Evolutionary conservation across 2,797 vertebrate genomes (phyloP).

Genomic region (Falco peregrinus): DNA sequence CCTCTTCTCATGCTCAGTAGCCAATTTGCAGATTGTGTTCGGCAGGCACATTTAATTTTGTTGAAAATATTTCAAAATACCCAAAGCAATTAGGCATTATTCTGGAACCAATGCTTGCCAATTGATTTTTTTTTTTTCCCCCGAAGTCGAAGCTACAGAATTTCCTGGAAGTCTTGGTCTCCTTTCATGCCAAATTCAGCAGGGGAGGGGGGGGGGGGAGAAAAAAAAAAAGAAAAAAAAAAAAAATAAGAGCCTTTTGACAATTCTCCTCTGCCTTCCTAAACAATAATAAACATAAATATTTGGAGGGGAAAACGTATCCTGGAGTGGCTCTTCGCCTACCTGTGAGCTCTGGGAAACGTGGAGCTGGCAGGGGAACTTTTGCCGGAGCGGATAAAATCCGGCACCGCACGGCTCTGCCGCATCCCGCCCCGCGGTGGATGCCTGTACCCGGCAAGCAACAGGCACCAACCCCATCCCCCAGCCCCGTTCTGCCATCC

Average conservation of each 20-base stretch:
- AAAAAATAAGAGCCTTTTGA: neutral
- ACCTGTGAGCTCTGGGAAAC: neutral
- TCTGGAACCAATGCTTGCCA: constrained; percentile 6
- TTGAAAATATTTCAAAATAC: neutral
- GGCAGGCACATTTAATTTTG: neutral
- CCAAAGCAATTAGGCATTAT: constrained; percentile 13
- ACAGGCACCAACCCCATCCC: neutral
- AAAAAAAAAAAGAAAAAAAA: neutral
- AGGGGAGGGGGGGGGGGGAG: too few relatives aligned
- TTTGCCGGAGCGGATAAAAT: neutral
- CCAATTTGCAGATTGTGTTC: neutral
- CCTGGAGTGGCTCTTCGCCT: neutral
- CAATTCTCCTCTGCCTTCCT: neutral
- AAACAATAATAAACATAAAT: neutral
- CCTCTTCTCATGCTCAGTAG: neutral
- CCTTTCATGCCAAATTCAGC: constrained; percentile 50
- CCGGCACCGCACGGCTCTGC: neutral
- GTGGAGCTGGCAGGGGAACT: neutral
- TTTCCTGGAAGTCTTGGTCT: constrained; percentile 56
- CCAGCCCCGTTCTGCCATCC: neutral
- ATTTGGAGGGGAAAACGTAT: neutral
- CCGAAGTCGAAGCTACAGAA: constrained; percentile 38
- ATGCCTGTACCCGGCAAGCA: neutral
- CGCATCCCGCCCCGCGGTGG: fast-evolving
- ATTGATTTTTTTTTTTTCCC: neutral